phyloP scores from a whole-genome alignment of 2,888 invertebrate species.

The Podabrus alpinus region DNA sequence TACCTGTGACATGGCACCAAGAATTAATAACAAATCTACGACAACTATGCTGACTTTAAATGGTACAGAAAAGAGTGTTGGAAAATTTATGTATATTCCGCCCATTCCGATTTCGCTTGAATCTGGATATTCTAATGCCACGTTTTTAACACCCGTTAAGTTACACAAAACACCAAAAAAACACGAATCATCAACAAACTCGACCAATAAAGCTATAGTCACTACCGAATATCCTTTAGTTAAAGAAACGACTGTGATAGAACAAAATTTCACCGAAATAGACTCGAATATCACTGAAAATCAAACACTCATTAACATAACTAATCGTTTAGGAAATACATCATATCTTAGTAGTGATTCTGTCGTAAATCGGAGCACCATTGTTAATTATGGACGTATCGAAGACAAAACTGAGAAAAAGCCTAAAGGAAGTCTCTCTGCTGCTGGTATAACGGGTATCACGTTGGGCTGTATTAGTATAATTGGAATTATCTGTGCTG shows the following conservation, averaged over 20 bases:
- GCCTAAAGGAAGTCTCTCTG: constrained; percentile 44
- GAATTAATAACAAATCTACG: neutral
- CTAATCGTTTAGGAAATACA: constrained; percentile 44
- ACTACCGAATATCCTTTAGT: constrained; percentile 31
- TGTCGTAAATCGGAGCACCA: constrained; percentile 26
- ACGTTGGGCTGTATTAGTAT: constrained; percentile 69
- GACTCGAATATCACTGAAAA: constrained; percentile 40
- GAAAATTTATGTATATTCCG: constrained; percentile 37
- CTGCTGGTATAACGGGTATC: constrained; percentile 66
- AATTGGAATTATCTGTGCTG: constrained; percentile 66
- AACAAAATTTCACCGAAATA: constrained; percentile 40
- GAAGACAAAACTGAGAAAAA: constrained; percentile 27
- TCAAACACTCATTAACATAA: constrained; percentile 40
- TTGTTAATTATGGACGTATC: constrained; percentile 27
- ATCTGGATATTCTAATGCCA: constrained; percentile 10
- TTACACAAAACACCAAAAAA: constrained; percentile 25
- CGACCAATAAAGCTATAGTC: constrained; percentile 26
- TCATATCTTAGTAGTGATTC: constrained; percentile 36
- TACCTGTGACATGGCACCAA: constrained; percentile 38
- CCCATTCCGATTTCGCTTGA: constrained; percentile 33
- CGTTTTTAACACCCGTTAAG: constrained; percentile 9
- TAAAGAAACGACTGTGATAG: constrained; percentile 52
- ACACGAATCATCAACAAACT: constrained; percentile 13
- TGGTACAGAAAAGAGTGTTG: constrained; percentile 33
- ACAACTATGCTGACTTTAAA: constrained; percentile 17